Percentiles rank a stretch among this genome's conserved stretches.
These are phyloP conservation scores for Lordiphosa stackelbergi DNA, from an alignment of 1,140 invertebrate species.

Conservation along the genomic window DNA sequence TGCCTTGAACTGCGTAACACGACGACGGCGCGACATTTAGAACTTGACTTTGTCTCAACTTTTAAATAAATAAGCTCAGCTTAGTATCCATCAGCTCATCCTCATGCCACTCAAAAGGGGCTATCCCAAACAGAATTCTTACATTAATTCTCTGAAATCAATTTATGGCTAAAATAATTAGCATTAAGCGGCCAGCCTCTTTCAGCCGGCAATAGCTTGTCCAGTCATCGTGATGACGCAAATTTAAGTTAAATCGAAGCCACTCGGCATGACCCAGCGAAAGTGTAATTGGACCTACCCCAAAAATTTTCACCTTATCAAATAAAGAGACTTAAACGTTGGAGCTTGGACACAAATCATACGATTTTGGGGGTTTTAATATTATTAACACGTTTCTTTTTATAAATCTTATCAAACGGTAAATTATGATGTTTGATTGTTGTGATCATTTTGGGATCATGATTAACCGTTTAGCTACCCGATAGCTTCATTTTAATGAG, in stretches of 20 bases:
- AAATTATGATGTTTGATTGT: too few relatives aligned
- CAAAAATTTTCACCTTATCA: too few relatives aligned
- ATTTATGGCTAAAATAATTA: constrained; percentile 9
- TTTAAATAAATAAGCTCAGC: constrained; percentile 26
- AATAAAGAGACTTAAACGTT: too few relatives aligned
- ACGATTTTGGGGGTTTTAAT: too few relatives aligned
- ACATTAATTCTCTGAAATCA: background rate
- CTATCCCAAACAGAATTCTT: constrained; percentile 5
- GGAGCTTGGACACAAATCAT: too few relatives aligned
- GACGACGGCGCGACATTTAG: constrained; percentile 55
- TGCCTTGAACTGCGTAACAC: constrained; percentile 59
- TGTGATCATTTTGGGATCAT: too few relatives aligned
- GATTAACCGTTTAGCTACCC: too few relatives aligned
- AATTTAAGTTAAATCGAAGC: background rate
- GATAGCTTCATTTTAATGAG: too few relatives aligned
- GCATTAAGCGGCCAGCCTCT: constrained; percentile 5
- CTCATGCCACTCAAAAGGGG: background rate
- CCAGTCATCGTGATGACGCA: constrained; percentile 4
- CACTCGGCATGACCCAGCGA: constrained; percentile 1
- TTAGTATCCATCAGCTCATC: constrained; percentile 4
- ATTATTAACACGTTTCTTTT: too few relatives aligned
- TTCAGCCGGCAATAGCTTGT: background rate
- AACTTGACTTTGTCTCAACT: constrained; percentile 45
- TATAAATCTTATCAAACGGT: too few relatives aligned
- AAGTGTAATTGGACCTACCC: too few relatives aligned